Evolutionary conservation across 2,888 invertebrate genomes (phyloP).

Genomic region (Dyspetes luteomarginatus): DNA sequence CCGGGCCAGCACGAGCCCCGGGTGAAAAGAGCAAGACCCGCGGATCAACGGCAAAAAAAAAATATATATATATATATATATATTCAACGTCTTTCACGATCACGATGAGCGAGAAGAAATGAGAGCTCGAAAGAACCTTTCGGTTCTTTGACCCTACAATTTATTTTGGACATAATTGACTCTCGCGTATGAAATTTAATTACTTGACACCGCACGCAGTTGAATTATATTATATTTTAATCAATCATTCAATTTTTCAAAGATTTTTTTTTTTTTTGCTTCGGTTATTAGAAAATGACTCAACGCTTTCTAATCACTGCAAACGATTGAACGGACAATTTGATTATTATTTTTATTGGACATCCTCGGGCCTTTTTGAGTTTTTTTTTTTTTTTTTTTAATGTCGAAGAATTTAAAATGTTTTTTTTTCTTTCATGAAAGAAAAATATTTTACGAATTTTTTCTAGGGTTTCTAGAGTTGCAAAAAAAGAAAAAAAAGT

Average conservation of each 20-base stretch:
- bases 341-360: not conserved
- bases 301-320: not conserved
- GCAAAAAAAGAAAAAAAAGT: slow-evolving; percentile 12
- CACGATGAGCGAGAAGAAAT: slow-evolving; percentile 19
- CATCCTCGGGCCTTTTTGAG: not conserved
- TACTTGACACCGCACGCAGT: not conserved
- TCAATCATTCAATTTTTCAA: slow-evolving; percentile 16
- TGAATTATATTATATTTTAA: slow-evolving; percentile 1
- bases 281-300: not conserved
- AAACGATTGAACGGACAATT: not conserved
- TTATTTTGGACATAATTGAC: not conserved
- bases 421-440: not conserved
- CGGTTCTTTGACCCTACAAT: slow-evolving; percentile 32
- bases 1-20: slow-evolving; percentile 44
- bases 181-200: not conserved
- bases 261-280: not conserved
- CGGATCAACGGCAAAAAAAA: slow-evolving; percentile 27
- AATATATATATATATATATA: not conserved
- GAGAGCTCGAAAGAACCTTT: slow-evolving; percentile 16
- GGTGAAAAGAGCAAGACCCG: slow-evolving; percentile 50
- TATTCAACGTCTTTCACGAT: slow-evolving; percentile 23
- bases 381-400: not conserved
- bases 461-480: not conserved
- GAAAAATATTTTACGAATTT: not conserved
- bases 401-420: not conserved